These are phyloP conservation scores for Propithecus deckenii DNA, from an alignment of 2,797 vertebrate species.

Conservation along the genomic window DNA sequence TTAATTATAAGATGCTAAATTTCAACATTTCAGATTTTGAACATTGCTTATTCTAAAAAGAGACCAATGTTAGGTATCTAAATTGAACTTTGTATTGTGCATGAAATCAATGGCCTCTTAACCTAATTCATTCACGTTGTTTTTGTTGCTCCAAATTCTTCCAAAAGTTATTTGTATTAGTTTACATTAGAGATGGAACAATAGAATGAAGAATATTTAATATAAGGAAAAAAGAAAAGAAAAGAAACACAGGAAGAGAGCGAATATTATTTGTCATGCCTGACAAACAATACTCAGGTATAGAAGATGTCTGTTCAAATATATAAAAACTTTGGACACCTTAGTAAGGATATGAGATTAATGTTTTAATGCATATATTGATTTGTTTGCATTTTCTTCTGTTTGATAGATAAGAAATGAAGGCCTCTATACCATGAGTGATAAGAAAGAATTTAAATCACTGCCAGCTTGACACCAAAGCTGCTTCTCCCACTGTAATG, in stretches of 20 bases:
- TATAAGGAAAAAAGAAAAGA: not conserved
- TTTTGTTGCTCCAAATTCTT: slow-evolving; percentile 34
- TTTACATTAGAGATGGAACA: not conserved
- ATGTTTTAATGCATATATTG: not conserved
- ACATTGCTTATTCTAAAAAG: not conserved
- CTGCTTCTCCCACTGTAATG: not conserved
- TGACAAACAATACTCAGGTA: not conserved
- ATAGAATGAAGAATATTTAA: not conserved
- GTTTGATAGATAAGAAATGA: not conserved
- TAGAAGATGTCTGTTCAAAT: not conserved
- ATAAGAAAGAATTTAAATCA: not conserved
- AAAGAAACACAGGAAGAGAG: not conserved
- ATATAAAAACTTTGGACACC: not conserved
- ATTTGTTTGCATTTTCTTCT: not conserved
- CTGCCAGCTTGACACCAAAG: not conserved
- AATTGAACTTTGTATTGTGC: not conserved
- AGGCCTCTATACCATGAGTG: not conserved
- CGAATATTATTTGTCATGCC: no score
- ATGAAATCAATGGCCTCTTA: not conserved
- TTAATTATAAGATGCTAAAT: not conserved
- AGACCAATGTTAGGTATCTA: not conserved
- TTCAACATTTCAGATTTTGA: not conserved
- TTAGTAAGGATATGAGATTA: not conserved
- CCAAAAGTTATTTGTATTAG: not conserved
- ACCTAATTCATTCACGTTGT: not conserved